These are phyloP conservation scores for Crocallis elinguaria DNA, from an alignment of 2,888 invertebrate genomes.

Conservation along the genomic window DNA sequence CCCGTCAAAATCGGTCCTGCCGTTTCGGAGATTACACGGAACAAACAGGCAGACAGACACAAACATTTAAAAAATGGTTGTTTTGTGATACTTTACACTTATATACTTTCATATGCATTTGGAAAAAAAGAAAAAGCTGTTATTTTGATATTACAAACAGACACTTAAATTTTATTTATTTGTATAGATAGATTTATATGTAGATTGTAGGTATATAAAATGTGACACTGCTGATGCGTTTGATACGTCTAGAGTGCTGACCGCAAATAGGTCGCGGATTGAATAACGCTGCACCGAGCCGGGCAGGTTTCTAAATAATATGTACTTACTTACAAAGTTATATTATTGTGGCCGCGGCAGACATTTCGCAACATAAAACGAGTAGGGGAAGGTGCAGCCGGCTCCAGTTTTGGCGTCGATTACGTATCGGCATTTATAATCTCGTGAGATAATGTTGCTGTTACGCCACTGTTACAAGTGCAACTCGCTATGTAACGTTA, in stretches of 20 bases:
- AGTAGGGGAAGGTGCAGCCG: constrained; percentile 39
- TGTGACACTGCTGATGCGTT: constrained; percentile 42
- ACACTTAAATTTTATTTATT: no score
- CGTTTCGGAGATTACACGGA: no score
- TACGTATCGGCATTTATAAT: constrained; percentile 37
- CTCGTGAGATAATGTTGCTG: constrained; percentile 35
- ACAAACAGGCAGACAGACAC: no score
- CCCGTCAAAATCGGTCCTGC: no score
- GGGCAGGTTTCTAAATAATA: constrained; percentile 80
- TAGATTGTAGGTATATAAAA: constrained; percentile 29
- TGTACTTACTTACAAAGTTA: constrained; percentile 64
- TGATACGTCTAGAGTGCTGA: constrained; percentile 59
- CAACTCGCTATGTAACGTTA: constrained; percentile 22
- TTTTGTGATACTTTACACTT: no score
- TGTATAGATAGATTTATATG: no score
- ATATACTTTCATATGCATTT: no score
- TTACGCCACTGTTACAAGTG: constrained; percentile 30
- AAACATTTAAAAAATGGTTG: no score
- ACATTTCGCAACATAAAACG: constrained; percentile 40
- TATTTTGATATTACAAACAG: no score
- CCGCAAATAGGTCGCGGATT: constrained; percentile 82
- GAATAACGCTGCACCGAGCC: constrained; percentile 72
- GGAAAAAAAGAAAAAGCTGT: no score
- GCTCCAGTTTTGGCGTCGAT: constrained; percentile 40
- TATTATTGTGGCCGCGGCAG: constrained; percentile 26